Conservation (phyloP, 2,797 vertebrate genomes). For the Moxostoma hubbsi region DNA sequence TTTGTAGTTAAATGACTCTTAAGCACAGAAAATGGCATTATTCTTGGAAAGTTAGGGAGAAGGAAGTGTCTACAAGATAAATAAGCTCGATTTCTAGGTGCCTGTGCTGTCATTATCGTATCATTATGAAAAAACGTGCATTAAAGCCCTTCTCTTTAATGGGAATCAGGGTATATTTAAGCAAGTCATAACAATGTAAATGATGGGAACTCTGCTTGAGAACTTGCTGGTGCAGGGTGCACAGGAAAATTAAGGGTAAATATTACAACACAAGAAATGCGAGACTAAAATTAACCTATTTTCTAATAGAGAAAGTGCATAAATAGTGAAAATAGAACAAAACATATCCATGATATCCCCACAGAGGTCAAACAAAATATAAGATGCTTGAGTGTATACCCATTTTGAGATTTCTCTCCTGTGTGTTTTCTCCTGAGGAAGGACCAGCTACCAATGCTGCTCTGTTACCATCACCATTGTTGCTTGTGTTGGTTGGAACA, state of each 20-base stretch:
- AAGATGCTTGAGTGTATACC: slow-evolving; percentile 20
- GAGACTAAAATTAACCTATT: background rate
- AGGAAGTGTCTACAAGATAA: background rate
- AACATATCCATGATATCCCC: no score
- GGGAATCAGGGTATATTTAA: no score
- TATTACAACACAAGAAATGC: background rate
- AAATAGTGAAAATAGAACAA: no score
- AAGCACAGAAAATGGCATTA: background rate
- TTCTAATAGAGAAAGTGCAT: background rate
- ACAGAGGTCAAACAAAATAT: background rate
- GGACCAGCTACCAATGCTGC: slow-evolving; percentile 67
- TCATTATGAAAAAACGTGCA: no score
- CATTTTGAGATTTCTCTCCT: slow-evolving; percentile 57
- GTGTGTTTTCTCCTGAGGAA: slow-evolving; percentile 73
- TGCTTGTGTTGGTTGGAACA: slow-evolving; percentile 84
- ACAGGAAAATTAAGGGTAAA: slow-evolving; percentile 19
- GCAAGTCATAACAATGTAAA: background rate
- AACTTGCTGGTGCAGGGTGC: slow-evolving; percentile 2
- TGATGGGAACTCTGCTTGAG: slow-evolving; percentile 8
- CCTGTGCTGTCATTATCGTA: background rate
- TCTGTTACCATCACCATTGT: slow-evolving; percentile 75
- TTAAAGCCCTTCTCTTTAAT: no score
- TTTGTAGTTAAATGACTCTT: background rate
- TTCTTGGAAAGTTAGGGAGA: no score
- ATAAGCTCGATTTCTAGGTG: background rate